Conservation (phyloP, 2,888 invertebrate genomes). For the Sylvicola fuscatus region DNA sequence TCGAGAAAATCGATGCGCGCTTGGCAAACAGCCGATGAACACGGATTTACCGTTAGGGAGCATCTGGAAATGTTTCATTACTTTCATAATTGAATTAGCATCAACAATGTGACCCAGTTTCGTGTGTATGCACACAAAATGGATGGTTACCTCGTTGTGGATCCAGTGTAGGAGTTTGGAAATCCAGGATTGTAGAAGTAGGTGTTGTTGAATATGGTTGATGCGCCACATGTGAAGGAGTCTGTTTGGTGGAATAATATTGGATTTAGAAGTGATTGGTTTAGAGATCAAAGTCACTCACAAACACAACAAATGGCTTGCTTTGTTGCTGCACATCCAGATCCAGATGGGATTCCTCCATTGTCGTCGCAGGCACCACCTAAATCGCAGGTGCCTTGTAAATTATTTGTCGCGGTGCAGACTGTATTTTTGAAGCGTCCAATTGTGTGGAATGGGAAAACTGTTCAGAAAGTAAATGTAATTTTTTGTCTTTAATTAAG, state of each 20-base stretch:
- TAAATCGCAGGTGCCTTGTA: conserved; percentile 60
- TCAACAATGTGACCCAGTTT: too few relatives aligned
- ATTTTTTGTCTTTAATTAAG: too few relatives aligned
- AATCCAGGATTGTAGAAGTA: conserved; percentile 64
- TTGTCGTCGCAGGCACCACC: conserved; percentile 48
- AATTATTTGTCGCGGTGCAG: conserved; percentile 40
- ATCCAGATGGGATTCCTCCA: conserved; percentile 49
- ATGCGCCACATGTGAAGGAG: conserved; percentile 46
- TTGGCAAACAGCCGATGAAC: conserved; percentile 35
- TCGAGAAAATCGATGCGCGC: conserved; percentile 59
- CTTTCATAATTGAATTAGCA: neutral
- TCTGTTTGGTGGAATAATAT: conserved; percentile 27
- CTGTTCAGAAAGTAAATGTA: conserved; percentile 15
- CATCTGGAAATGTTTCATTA: conserved; percentile 27
- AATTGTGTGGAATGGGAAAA: conserved; percentile 50
- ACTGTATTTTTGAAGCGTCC: conserved; percentile 56
- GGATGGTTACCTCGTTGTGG: conserved; percentile 19
- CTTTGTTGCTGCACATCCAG: conserved; percentile 40
- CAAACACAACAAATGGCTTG: conserved; percentile 69
- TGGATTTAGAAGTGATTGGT: neutral
- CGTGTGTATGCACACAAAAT: neutral
- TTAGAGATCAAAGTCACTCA: conserved; percentile 25
- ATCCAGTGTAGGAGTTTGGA: conserved; percentile 47
- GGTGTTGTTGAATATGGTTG: conserved; percentile 56
- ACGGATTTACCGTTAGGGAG: conserved; percentile 45